These are phyloP conservation scores for Charaxes varanes DNA, from an alignment of 1,140 invertebrate species.

Conservation along the genomic window DNA sequence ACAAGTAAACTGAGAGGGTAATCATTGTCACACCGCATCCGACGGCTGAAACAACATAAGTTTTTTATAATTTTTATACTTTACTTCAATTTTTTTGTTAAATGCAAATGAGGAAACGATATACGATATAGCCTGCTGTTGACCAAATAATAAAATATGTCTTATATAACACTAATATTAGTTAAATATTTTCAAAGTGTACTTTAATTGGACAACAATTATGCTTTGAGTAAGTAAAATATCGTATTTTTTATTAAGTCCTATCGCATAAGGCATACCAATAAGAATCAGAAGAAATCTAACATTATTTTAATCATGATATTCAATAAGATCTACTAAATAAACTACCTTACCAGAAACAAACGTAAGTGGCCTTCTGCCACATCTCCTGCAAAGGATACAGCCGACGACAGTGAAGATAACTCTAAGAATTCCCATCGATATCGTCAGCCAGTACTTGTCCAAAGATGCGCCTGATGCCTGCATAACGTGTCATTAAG, in stretches of 20 bases:
- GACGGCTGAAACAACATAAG: conserved; percentile 63
- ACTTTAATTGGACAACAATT: too few species aligned
- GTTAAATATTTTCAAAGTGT: too few species aligned
- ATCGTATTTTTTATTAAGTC: too few species aligned
- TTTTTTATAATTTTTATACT: too few species aligned
- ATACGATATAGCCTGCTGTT: too few species aligned
- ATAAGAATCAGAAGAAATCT: background rate
- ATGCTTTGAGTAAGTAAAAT: too few species aligned
- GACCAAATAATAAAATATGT: too few species aligned
- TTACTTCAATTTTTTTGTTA: too few species aligned
- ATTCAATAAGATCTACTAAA: background rate
- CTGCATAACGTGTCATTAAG: too few species aligned
- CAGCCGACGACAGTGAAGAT: conserved; percentile 78
- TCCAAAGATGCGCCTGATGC: conserved; percentile 77
- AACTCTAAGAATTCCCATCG: conserved; percentile 79
- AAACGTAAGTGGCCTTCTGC: conserved; percentile 80
- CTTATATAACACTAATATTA: too few species aligned
- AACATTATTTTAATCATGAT: background rate
- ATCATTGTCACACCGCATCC: conserved; percentile 80
- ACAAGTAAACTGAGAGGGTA: conserved; percentile 76
- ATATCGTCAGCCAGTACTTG: conserved; percentile 79
- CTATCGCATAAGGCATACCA: too few species aligned
- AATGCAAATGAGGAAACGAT: too few species aligned
- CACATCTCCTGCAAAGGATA: conserved; percentile 76
- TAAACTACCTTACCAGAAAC: conserved; percentile 71